Evolutionary conservation across 1,140 invertebrate species (phyloP).

Genomic region (Platorchestia sp.): DNA sequence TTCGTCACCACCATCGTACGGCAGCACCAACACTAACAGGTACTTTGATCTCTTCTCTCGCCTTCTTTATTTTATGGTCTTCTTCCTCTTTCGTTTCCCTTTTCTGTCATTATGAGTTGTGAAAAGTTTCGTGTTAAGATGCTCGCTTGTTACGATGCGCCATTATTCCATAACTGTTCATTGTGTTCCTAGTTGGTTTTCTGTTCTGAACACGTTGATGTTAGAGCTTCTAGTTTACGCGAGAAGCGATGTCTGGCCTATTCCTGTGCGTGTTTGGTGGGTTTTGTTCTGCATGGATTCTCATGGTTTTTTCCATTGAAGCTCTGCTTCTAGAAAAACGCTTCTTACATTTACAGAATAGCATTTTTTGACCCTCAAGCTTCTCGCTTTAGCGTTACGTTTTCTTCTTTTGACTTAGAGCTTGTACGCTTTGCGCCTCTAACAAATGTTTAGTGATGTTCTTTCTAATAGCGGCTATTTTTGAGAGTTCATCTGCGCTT

Average conservation of each 20-base stretch:
- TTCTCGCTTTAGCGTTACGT: not conserved
- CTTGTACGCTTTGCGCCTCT: not conserved
- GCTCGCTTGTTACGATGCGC: not conserved
- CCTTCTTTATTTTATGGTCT: not conserved
- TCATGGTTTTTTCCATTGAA: not conserved
- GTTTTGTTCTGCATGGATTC: not conserved
- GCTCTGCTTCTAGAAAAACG: not conserved
- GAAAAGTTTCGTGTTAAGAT: not conserved
- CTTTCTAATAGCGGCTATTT: too few species aligned
- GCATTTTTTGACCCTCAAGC: not conserved
- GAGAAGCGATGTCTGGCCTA: not conserved
- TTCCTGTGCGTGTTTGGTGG: not conserved
- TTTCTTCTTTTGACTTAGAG: not conserved
- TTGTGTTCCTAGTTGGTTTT: not conserved
- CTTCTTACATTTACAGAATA: not conserved
- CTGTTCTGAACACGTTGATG: not conserved
- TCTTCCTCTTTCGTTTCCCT: not conserved
- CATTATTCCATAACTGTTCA: too few species aligned
- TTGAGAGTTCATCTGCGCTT: too few species aligned
- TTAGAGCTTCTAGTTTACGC: not conserved
- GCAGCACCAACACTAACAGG: slow-evolving; percentile 36
- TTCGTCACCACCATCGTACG: slow-evolving; percentile 52
- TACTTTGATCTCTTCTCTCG: slow-evolving; percentile 56
- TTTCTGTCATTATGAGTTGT: not conserved
- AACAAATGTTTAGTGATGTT: too few species aligned